Percentiles rank a stretch among this genome's conserved stretches.
phyloP scores from a whole-genome alignment of 1,140 invertebrate genomes.

The Dendroctonus ponderosae region DNA sequence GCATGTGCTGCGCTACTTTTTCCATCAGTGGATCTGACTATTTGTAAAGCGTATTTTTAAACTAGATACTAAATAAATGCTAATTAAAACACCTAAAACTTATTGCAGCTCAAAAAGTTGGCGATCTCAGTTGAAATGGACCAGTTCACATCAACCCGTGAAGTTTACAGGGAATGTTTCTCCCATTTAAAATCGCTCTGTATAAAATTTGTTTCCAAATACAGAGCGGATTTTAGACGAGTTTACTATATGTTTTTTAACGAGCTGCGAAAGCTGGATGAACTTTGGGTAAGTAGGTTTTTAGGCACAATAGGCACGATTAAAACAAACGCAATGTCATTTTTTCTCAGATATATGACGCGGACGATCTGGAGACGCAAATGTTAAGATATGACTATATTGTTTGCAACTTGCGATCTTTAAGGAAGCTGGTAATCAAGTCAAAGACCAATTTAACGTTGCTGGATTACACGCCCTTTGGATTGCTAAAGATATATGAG shows the following conservation, averaged over 20 bases:
- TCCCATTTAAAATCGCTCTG: slow-evolving; percentile 21
- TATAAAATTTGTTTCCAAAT: slow-evolving; percentile 32
- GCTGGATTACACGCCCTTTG: slow-evolving; percentile 30
- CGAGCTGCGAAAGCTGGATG: slow-evolving; percentile 27
- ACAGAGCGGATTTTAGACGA: slow-evolving; percentile 23
- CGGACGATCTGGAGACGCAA: slow-evolving; percentile 18
- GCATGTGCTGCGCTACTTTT: no score
- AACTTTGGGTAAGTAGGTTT: slow-evolving; percentile 27
- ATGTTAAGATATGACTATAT: slow-evolving; percentile 28
- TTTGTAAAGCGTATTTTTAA: no score
- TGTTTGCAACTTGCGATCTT: slow-evolving; percentile 24
- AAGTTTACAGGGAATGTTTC: slow-evolving; percentile 22
- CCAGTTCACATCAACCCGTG: slow-evolving; percentile 22
- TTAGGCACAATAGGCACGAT: background rate
- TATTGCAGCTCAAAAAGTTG: slow-evolving; percentile 25
- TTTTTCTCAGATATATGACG: slow-evolving; percentile 21
- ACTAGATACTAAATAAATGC: no score
- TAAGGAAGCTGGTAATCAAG: slow-evolving; percentile 33
- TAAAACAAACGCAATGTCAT: slow-evolving; percentile 2
- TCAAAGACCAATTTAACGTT: slow-evolving; percentile 29
- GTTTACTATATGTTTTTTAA: slow-evolving; percentile 34
- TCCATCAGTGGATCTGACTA: no score
- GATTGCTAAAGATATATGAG: slow-evolving; percentile 27
- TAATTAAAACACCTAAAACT: background rate
- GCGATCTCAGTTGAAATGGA: slow-evolving; percentile 33